These are phyloP conservation scores for Trichonephila inaurata DNA, from an alignment of 1,140 invertebrate genomes.

Conservation along the genomic window DNA sequence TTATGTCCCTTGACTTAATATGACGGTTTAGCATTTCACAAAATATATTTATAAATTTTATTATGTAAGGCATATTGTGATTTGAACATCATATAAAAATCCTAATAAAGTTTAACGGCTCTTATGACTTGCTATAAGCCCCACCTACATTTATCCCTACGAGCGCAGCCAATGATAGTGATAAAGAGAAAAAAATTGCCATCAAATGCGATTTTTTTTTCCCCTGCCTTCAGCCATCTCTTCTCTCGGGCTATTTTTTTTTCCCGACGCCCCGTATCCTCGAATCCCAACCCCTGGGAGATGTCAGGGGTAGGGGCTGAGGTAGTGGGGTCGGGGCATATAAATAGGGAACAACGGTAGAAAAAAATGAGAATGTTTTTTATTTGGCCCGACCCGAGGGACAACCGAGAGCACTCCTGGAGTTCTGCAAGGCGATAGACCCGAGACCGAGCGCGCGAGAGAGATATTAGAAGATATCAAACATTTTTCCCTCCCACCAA, in stretches of 20 bases:
- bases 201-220: conserved; percentile 69
- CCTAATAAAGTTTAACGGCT: neutral
- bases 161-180: conserved; percentile 23
- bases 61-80: neutral
- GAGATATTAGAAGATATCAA: neutral
- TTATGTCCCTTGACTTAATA: too few species aligned
- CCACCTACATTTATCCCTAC: conserved; percentile 58
- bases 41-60: neutral
- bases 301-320: conserved; percentile 42
- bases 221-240: conserved; percentile 10
- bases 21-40: neutral
- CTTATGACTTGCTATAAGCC: conserved; percentile 32
- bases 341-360: conserved; percentile 70
- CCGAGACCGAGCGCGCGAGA: neutral
- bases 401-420: conserved; percentile 7
- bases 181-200: conserved; percentile 64
- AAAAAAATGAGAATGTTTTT: conserved; percentile 71
- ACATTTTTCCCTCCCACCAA: conserved; percentile 30
- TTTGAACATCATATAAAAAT: neutral
- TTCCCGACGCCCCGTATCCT: conserved; percentile 59
- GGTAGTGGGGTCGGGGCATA: conserved; percentile 57
- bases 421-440: neutral
- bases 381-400: conserved; percentile 61
- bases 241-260: conserved; percentile 48
- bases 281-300: conserved; percentile 74